Conservation (phyloP, 2,113 vertebrate genomes). For the Lophotis ruficrista region DNA sequence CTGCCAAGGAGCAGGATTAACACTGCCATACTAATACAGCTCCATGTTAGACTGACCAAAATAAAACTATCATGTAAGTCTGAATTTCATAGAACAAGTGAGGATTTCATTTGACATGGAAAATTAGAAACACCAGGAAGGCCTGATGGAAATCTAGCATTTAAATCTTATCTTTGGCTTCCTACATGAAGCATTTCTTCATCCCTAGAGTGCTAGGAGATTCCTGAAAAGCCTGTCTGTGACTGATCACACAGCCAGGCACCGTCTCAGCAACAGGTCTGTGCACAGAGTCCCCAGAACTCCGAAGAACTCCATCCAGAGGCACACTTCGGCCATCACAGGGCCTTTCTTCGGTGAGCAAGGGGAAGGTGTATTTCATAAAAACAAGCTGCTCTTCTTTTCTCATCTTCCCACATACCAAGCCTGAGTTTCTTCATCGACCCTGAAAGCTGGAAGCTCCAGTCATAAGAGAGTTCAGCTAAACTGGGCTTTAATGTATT, state of each 20-base stretch:
- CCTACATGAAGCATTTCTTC: background rate
- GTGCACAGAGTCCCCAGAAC: background rate
- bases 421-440: background rate
- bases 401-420: background rate
- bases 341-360: background rate
- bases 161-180: background rate
- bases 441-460: background rate
- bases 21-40: background rate
- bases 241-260: background rate
- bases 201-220: background rate
- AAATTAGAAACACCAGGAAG: background rate
- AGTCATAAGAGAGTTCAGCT: background rate
- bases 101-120: background rate
- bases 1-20: background rate
- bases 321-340: background rate
- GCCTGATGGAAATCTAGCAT: background rate
- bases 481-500: no score
- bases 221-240: background rate
- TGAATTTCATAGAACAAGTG: background rate
- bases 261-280: rapidly evolving
- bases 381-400: background rate
- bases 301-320: background rate
- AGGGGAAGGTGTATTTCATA: background rate
- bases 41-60: background rate
- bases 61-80: background rate